Percentiles rank a stretch among this genome's conserved stretches.
Evolutionary conservation across 1,140 invertebrate species (phyloP).

Genomic region (Aricia agestis): DNA sequence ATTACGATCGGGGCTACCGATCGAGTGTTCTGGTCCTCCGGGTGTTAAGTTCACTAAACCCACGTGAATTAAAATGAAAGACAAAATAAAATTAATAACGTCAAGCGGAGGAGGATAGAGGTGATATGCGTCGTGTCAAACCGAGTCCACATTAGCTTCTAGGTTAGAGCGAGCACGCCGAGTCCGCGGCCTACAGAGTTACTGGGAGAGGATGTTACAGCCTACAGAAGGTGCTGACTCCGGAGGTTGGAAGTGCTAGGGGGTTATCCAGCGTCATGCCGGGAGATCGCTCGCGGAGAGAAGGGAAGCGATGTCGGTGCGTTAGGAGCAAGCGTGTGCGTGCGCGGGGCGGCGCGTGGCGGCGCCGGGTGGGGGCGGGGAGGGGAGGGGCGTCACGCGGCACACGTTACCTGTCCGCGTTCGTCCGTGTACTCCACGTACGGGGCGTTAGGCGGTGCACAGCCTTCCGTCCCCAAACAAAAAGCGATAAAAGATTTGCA

Average conservation of each 20-base stretch:
- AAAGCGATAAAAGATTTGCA: conserved; percentile 73
- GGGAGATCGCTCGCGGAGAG: conserved; percentile 16
- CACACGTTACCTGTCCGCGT: conserved; percentile 91
- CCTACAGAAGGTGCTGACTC: conserved; percentile 15
- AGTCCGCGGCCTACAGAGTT: conserved; percentile 32
- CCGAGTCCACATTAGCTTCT: conserved; percentile 12
- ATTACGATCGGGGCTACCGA: neutral
- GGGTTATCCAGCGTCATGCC: conserved; percentile 41
- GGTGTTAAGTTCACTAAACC: neutral
- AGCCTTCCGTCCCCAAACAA: conserved; percentile 68
- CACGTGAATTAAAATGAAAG: neutral
- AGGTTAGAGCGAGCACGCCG: conserved; percentile 52
- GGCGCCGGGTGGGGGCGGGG: neutral
- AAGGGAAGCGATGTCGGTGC: conserved; percentile 16
- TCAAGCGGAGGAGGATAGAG: conserved; percentile 33
- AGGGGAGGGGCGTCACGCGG: conserved; percentile 44
- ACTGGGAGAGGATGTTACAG: conserved; percentile 13
- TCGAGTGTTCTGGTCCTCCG: neutral
- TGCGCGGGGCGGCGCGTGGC: conserved; percentile 10
- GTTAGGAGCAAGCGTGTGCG: conserved; percentile 15
- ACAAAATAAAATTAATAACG: conserved; percentile 19
- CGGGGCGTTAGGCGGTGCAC: conserved; percentile 88
- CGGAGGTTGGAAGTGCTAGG: conserved; percentile 20
- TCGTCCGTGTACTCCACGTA: conserved; percentile 96
- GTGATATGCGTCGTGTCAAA: conserved; percentile 42